Conservation (phyloP, 2,888 invertebrate species). For the Ferrisia virgata region DNA sequence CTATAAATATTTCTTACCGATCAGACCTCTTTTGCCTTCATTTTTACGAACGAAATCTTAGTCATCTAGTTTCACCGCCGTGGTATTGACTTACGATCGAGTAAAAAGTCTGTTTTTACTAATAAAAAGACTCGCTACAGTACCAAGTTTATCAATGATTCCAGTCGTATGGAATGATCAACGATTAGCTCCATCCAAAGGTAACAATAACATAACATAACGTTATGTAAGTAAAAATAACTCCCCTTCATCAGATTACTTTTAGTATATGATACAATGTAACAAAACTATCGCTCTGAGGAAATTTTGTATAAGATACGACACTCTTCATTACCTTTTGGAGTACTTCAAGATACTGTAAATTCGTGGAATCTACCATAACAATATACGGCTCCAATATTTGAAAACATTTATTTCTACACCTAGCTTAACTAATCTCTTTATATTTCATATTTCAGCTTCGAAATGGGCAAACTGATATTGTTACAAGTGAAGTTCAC, state of each 20-base stretch:
- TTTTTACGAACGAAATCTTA: conserved; percentile 81
- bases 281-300: background rate
- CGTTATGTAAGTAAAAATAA: background rate
- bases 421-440: background rate
- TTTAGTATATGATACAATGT: background rate
- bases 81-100: conserved; percentile 90
- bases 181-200: conserved; percentile 79
- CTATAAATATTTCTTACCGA: conserved; percentile 53
- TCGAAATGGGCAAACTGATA: conserved; percentile 87
- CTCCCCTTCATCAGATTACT: background rate
- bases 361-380: background rate
- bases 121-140: conserved; percentile 77
- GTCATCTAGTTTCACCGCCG: conserved; percentile 89
- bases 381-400: background rate
- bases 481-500: too few relatives aligned
- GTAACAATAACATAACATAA: conserved; percentile 59
- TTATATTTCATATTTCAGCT: conserved; percentile 58
- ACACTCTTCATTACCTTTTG: background rate
- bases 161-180: conserved; percentile 97
- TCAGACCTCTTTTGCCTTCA: conserved; percentile 68
- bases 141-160: conserved; percentile 86
- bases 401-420: background rate
- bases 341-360: background rate
- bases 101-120: conserved; percentile 83
- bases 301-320: background rate